These are phyloP conservation scores for Streptopelia turtur DNA, from an alignment of 2,797 vertebrate species.

Conservation along the genomic window DNA sequence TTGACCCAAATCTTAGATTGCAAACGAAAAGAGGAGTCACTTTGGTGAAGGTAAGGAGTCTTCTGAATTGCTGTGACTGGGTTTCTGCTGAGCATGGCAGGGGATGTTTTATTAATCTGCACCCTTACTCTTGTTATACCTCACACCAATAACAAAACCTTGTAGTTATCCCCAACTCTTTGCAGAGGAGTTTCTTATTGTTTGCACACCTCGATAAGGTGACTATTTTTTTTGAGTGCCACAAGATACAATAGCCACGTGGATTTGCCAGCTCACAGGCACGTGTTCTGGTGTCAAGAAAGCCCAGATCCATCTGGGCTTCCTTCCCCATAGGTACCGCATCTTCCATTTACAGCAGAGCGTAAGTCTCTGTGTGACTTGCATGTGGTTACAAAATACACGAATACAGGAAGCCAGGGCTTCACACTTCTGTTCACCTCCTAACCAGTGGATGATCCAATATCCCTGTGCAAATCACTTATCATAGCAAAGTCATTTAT, in stretches of 20 bases:
- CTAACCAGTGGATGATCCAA: neutral
- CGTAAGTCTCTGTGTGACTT: neutral
- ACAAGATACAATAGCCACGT: rapidly evolving
- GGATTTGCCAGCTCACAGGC: neutral
- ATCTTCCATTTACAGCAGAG: neutral
- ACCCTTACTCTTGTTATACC: neutral
- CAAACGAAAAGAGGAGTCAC: neutral
- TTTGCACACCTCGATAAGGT: neutral
- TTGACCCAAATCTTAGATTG: neutral
- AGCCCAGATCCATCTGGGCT: neutral
- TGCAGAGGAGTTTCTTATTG: neutral
- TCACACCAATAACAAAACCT: neutral
- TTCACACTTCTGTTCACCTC: neutral
- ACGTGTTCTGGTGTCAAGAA: neutral
- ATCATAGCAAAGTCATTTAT: neutral
- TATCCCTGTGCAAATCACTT: neutral
- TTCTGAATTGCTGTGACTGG: neutral
- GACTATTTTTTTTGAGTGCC: neutral
- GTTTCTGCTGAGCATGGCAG: neutral
- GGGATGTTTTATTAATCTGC: neutral
- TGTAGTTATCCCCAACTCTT: neutral
- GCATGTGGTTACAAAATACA: neutral
- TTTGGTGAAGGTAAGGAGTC: neutral
- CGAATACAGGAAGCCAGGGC: neutral
- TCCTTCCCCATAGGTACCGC: neutral